These are phyloP conservation scores for Hirtodrosophila alboralis DNA, from an alignment of 2,888 invertebrate species.

Conservation along the genomic window DNA sequence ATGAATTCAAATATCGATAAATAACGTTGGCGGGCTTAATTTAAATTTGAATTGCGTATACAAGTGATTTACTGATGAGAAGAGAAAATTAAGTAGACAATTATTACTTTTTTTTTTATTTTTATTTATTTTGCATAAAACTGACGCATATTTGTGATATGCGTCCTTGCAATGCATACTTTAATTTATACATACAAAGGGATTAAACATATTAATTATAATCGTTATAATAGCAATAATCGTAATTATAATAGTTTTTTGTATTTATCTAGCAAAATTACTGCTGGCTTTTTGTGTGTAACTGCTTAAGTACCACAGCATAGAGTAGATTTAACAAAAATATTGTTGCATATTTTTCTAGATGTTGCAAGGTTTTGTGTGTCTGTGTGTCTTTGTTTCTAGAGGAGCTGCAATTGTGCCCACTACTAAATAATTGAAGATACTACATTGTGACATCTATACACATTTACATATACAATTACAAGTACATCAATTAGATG, in stretches of 20 bases:
- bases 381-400: constrained; percentile 37
- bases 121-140: constrained; percentile 62
- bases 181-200: constrained; percentile 76
- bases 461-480: constrained; percentile 69
- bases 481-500: constrained; percentile 46
- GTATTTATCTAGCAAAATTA: constrained; percentile 62
- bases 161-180: constrained; percentile 57
- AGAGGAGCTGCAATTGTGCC: constrained; percentile 15
- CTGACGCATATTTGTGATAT: constrained; percentile 54
- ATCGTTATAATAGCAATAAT: constrained; percentile 68
- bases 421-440: constrained; percentile 33
- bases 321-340: constrained; percentile 54
- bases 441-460: constrained; percentile 55
- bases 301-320: constrained; percentile 73
- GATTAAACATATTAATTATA: constrained; percentile 69
- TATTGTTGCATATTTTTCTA: constrained; percentile 51
- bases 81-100: too few relatives aligned
- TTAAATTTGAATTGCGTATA: too few relatives aligned
- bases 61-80: too few relatives aligned
- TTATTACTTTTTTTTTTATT: too few relatives aligned
- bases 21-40: too few relatives aligned
- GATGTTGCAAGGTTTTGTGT: constrained; percentile 26
- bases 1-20: too few relatives aligned
- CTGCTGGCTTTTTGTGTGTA: constrained; percentile 57
- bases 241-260: constrained; percentile 64